Percentiles rank a stretch among this genome's conserved stretches.
Evolutionary conservation across 1,140 invertebrate genomes (phyloP).

Genomic region (Brachionus angularis): DNA sequence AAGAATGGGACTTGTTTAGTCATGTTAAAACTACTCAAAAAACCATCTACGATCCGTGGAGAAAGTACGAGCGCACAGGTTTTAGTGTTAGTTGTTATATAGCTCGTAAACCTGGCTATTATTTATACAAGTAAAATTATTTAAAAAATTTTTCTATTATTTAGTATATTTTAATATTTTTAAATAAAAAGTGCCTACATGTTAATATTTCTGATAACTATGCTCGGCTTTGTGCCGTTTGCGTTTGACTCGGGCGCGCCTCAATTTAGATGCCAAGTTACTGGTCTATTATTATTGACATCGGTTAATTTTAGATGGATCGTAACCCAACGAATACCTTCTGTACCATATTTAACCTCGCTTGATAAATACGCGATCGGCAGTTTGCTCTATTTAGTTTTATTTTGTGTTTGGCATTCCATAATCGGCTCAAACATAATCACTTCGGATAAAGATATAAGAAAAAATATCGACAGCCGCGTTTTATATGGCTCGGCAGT

Average conservation of each 20-base stretch:
- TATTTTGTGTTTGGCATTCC: constrained; percentile 44
- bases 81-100: constrained; percentile 23
- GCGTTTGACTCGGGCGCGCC: constrained; percentile 17
- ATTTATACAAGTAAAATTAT: constrained; percentile 40
- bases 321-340: constrained; percentile 32
- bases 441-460: not conserved
- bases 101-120: constrained; percentile 42
- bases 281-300: constrained; percentile 35
- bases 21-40: constrained; percentile 22
- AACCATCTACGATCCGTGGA: not conserved
- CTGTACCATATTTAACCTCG: constrained; percentile 36
- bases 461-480: constrained; percentile 23
- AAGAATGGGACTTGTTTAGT: constrained; percentile 42
- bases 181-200: constrained; percentile 39
- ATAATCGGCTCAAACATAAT: constrained; percentile 41
- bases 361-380: constrained; percentile 41
- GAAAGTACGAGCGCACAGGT: constrained; percentile 16
- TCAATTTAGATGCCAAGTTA: constrained; percentile 41
- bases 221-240: constrained; percentile 35
- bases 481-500: constrained; percentile 9
- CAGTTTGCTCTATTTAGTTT: constrained; percentile 33
- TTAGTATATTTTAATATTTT: not conserved
- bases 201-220: constrained; percentile 40
- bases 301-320: constrained; percentile 43
- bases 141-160: not conserved